phyloP scores from a whole-genome alignment of 2,797 vertebrate species.

The Sebastes iracundus region DNA sequence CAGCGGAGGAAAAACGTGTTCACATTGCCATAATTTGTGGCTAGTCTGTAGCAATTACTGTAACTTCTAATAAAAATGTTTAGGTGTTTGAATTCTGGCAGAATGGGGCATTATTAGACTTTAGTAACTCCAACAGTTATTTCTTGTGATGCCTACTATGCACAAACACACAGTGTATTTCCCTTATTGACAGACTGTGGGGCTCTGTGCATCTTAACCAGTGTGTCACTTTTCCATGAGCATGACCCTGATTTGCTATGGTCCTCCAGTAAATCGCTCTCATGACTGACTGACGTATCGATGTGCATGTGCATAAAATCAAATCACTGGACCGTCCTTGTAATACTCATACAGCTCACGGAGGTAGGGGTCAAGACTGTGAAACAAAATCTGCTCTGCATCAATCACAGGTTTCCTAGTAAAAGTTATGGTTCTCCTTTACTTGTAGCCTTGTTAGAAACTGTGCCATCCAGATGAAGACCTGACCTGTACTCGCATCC shows the following conservation, averaged over 20 bases:
- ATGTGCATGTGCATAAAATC: conserved; percentile 29
- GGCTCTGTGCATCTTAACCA: conserved; percentile 8
- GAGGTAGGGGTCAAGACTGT: not conserved
- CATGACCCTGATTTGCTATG: conserved; percentile 5
- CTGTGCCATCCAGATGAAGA: not conserved
- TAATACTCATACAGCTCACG: not conserved
- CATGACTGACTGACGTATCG: conserved; percentile 11
- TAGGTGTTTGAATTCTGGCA: conserved; percentile 7
- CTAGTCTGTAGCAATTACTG: conserved; percentile 8
- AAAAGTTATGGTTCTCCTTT: not conserved
- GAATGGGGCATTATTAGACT: not conserved
- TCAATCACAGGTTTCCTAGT: not conserved
- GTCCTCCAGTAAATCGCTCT: conserved; percentile 8
- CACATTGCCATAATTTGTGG: conserved; percentile 13
- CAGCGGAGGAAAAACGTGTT: not conserved
- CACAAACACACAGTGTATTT: not conserved
- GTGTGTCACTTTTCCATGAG: conserved; percentile 3
- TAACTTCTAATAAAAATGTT: not conserved
- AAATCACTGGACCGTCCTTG: conserved; percentile 3
- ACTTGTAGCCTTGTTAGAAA: not conserved
- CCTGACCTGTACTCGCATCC: not conserved
- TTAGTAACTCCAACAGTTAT: conserved; percentile 1
- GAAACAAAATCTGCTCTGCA: not conserved
- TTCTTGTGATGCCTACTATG: not conserved
- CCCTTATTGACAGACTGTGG: not conserved